Evolutionary conservation across 2,797 vertebrate species (phyloP).

Genomic region (Zenarchopterus dispar): DNA sequence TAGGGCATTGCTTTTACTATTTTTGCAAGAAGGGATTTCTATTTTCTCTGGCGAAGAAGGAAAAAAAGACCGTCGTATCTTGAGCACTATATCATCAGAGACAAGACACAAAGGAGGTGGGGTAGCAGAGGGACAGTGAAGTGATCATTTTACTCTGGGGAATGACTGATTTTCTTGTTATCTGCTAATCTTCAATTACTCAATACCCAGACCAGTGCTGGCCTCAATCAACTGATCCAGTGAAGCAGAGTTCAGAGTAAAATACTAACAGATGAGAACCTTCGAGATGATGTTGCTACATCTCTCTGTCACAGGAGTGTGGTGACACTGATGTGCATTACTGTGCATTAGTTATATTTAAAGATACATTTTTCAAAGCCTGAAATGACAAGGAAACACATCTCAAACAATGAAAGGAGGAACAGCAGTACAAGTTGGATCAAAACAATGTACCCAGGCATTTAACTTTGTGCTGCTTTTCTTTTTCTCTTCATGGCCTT

Average conservation of each 20-base stretch:
- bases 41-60: slow-evolving; percentile 14
- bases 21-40: slow-evolving; percentile 16
- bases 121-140: not conserved
- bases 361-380: slow-evolving; percentile 3
- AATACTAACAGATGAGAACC: slow-evolving; percentile 76
- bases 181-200: slow-evolving; percentile 79
- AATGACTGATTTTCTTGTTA: slow-evolving; percentile 69
- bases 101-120: not conserved
- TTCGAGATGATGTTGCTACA: slow-evolving; percentile 28
- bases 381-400: slow-evolving; percentile 17
- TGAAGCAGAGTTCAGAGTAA: slow-evolving; percentile 66
- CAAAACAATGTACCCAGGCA: not conserved
- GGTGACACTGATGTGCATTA: slow-evolving; percentile 6
- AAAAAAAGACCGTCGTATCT: slow-evolving; percentile 15
- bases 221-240: slow-evolving; percentile 72
- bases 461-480: too few species aligned
- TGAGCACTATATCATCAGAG: slow-evolving; percentile 39
- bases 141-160: slow-evolving; percentile 60
- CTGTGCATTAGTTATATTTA: slow-evolving; percentile 15
- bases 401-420: slow-evolving; percentile 11
- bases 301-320: slow-evolving; percentile 8
- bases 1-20: not conserved
- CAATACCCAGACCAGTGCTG: slow-evolving; percentile 75
- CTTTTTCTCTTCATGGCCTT: not conserved
- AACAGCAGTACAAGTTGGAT: slow-evolving; percentile 13